These are phyloP conservation scores for Melipona beecheii DNA, from an alignment of 2,888 invertebrate species.

Conservation along the genomic window DNA sequence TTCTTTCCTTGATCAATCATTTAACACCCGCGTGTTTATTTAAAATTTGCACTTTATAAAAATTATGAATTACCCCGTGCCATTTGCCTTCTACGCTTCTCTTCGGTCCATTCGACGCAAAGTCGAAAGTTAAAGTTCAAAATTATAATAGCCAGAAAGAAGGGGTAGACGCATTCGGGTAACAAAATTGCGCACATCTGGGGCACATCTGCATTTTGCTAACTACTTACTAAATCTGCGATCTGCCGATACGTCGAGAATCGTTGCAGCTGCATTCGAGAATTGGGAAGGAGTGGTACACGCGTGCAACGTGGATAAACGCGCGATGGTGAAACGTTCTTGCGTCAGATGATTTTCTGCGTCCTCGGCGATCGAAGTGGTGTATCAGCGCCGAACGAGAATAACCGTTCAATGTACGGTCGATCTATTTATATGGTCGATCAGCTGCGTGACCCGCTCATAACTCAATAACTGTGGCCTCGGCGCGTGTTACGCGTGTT, in stretches of 20 bases:
- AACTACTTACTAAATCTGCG: neutral
- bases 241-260: neutral
- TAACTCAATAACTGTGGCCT: conserved; percentile 67
- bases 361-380: conserved; percentile 55
- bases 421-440: conserved; percentile 74
- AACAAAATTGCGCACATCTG: no score
- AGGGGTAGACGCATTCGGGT: no score
- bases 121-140: no score
- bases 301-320: no score
- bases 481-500: neutral
- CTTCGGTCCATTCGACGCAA: no score
- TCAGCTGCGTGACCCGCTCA: conserved; percentile 71
- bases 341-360: conserved; percentile 47
- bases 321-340: conserved; percentile 9
- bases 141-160: no score
- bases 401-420: conserved; percentile 62
- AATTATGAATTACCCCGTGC: no score
- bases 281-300: conserved; percentile 24
- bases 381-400: conserved; percentile 55
- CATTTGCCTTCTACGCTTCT: no score
- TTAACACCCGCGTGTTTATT: no score
- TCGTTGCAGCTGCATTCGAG: neutral
- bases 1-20: no score
- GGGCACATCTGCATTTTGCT: no score
- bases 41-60: no score